A percentile compares a stretch with the other conserved stretches of the same genome.
Evolutionary conservation across 2,113 vertebrate genomes (phyloP).

Genomic region (Corvus moneduloides): DNA sequence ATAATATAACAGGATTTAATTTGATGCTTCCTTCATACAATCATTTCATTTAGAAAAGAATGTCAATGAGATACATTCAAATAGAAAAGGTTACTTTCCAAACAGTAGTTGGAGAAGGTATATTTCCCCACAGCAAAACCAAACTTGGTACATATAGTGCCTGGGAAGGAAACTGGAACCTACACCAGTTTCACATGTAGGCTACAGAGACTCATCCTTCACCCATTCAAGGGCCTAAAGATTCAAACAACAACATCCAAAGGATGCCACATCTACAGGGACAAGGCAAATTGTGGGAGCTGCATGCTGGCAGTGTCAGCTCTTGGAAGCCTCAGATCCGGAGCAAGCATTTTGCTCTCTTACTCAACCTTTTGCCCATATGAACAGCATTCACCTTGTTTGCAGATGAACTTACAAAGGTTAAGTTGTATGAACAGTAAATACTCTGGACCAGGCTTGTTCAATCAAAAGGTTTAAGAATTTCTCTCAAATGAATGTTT

Average conservation of each 20-base stretch:
- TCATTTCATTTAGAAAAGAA: neutral
- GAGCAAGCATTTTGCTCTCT: neutral
- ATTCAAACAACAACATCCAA: neutral
- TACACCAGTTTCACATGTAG: rapidly evolving
- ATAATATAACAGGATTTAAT: neutral
- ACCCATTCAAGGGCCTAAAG: neutral
- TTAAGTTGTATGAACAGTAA: neutral
- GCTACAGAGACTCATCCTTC: neutral
- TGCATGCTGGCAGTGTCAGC: rapidly evolving
- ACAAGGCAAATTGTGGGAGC: neutral
- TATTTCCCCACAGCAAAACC: neutral
- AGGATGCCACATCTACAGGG: neutral
- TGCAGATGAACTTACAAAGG: neutral
- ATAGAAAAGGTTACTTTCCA: neutral
- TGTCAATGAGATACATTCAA: neutral
- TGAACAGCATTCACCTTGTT: neutral
- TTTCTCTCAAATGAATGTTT: neutral
- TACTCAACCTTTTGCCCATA: neutral
- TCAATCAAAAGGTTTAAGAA: neutral
- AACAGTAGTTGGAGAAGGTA: neutral
- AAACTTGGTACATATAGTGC: neutral
- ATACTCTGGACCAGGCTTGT: neutral
- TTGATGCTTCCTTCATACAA: neutral
- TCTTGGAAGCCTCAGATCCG: neutral
- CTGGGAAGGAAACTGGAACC: neutral